Evolutionary conservation across 2,888 invertebrate genomes (phyloP).

Genomic region (Eupithecia vulgata): DNA sequence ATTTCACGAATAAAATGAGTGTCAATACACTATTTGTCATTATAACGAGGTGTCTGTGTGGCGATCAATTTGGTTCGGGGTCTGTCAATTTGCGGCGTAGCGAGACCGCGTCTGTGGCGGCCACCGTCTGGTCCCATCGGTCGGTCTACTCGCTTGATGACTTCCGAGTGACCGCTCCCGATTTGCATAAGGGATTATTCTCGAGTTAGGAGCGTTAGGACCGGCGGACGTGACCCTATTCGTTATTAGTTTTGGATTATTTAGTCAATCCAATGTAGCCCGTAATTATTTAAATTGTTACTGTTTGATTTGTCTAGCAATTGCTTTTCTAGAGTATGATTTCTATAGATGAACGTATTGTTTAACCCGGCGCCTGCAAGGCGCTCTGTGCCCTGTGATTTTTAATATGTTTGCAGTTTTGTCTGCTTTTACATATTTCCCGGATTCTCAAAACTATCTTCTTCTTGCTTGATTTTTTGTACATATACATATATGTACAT

Average conservation of each 20-base stretch:
- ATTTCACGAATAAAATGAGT: neutral
- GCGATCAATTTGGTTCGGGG: slow-evolving; percentile 74
- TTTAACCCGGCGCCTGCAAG: neutral
- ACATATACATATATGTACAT: no score
- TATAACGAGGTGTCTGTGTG: slow-evolving; percentile 66
- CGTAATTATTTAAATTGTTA: slow-evolving; percentile 67
- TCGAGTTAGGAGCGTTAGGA: slow-evolving; percentile 65
- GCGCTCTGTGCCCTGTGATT: neutral
- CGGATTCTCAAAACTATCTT: no score
- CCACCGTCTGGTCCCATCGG: slow-evolving; percentile 42
- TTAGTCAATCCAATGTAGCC: slow-evolving; percentile 65
- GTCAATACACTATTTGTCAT: slow-evolving; percentile 46
- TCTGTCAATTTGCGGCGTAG: slow-evolving; percentile 73
- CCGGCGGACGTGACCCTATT: slow-evolving; percentile 62
- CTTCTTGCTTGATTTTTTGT: no score
- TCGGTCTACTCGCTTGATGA: slow-evolving; percentile 64
- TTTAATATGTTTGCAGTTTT: neutral
- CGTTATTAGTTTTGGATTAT: slow-evolving; percentile 80
- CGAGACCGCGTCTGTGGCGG: slow-evolving; percentile 25
- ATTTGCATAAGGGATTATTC: slow-evolving; percentile 83
- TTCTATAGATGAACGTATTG: neutral
- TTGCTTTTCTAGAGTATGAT: slow-evolving; percentile 39
- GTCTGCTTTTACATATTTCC: neutral
- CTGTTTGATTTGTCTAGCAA: slow-evolving; percentile 59
- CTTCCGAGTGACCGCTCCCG: slow-evolving; percentile 80